Evolutionary conservation across 2,888 invertebrate species (phyloP), one percentile per base, ranked within the genome.

Genomic region (Pachycephus smyrnensis): DNA sequence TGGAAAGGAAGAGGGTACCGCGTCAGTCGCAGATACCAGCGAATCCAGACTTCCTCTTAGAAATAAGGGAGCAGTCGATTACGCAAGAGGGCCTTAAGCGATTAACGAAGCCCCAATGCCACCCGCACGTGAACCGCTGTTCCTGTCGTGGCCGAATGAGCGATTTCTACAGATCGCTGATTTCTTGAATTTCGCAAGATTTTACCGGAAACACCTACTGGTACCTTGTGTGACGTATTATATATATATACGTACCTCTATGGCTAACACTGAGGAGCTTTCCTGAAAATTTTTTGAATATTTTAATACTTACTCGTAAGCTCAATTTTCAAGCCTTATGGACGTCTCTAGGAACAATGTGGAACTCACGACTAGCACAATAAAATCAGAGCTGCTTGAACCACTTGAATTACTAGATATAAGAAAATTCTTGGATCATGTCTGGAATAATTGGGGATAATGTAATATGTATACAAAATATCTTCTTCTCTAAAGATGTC

Each of bases 61-160:
- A 71, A 71, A 71, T 71, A 71, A 71, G 71, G 71, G 71, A 31
- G 71, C 71, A 31, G 71, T 55, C 55, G 55, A 55, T 55, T 55
- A 55, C 55, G 55, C 55, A 55, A 55, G 55, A 55, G 55, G 55
- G 55, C 55, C 55, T 55, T 55, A 55, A 55, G 23, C 55, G 55
- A 55, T 55, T 55, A 55, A 55, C 55, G 55, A 55, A 55, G 55
- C 55, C 23, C 55, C 55, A 23, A 55, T 55, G 55, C 55, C 55
- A 55, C 55, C 55, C 55, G 55, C 55, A 55, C 55, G 55, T 23
- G 55, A 55, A 55, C 23, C 55, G 55, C 23, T 55, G 55, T 55
- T 55, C 55, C 55, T 55, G 55, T 55, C 55, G 55, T 23, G 55
- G 55, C 9, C 55, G 55, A 55, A 55, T 23, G 23, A 55, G 55